Conservation (phyloP, 1,140 invertebrate genomes). For the Papilio machaon region DNA sequence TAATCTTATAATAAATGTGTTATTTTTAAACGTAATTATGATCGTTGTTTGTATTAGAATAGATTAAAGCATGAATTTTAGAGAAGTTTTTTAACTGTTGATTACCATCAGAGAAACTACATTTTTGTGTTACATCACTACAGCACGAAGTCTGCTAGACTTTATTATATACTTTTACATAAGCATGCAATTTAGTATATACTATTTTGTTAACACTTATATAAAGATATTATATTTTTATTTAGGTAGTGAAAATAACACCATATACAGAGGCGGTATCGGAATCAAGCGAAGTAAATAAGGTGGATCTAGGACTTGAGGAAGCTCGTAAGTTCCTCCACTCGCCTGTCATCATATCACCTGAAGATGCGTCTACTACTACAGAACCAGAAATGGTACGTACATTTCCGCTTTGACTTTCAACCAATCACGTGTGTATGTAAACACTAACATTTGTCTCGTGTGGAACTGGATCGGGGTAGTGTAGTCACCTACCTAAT, state of each 20-base stretch:
- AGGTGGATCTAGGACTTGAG: slow-evolving; percentile 38
- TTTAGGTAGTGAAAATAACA: slow-evolving; percentile 61
- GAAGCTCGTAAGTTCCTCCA: slow-evolving; percentile 21
- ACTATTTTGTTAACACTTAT: neutral
- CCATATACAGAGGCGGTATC: slow-evolving; percentile 64
- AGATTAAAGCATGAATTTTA: neutral
- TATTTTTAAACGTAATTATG: neutral
- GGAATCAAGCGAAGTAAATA: slow-evolving; percentile 59
- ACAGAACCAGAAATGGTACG: slow-evolving; percentile 69
- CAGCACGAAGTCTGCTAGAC: slow-evolving; percentile 1
- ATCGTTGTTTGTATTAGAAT: neutral
- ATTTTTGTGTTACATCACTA: neutral
- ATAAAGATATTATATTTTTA: neutral
- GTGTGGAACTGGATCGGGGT: slow-evolving; percentile 46
- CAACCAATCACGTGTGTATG: slow-evolving; percentile 43
- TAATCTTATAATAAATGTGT: neutral
- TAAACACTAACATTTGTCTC: slow-evolving; percentile 45
- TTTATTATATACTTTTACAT: too few relatives aligned
- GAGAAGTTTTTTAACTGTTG: neutral
- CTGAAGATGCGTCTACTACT: slow-evolving; percentile 58
- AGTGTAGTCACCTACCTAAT: slow-evolving; percentile 27
- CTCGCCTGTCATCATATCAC: slow-evolving; percentile 47
- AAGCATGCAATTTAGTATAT: slow-evolving; percentile 13
- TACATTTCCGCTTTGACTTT: slow-evolving; percentile 39
- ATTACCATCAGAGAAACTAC: neutral